phyloP scores from a whole-genome alignment of 2,113 vertebrate species.

The Daubentonia madagascariensis region DNA sequence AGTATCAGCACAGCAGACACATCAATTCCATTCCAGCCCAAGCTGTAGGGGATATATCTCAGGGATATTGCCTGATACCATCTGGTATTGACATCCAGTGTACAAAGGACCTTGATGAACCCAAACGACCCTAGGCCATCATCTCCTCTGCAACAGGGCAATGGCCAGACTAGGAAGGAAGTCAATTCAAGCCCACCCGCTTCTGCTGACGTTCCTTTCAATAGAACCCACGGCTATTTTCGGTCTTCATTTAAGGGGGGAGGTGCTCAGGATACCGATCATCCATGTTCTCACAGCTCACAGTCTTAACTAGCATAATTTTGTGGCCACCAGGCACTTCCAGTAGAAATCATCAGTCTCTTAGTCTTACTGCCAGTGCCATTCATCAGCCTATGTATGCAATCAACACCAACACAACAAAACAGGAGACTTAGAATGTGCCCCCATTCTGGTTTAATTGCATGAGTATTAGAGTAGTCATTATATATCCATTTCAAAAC shows the following conservation, averaged over 20 bases:
- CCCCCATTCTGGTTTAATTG: neutral
- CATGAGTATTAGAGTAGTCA: neutral
- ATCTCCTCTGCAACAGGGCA: neutral
- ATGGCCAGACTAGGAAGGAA: neutral
- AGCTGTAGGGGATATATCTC: neutral
- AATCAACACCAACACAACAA: slow-evolving; percentile 8
- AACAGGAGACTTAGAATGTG: slow-evolving; percentile 3
- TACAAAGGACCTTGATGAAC: neutral
- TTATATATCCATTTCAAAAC: slow-evolving; percentile 29
- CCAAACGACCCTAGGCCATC: neutral
- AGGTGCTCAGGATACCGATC: neutral
- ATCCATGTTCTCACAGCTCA: neutral
- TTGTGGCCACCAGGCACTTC: neutral
- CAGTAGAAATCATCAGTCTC: slow-evolving; percentile 15
- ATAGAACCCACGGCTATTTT: slow-evolving; percentile 19
- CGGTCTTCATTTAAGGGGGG: neutral
- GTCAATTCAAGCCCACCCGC: neutral
- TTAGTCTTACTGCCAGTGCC: neutral
- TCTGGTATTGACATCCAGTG: neutral
- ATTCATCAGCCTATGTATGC: slow-evolving; percentile 1
- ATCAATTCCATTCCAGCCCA: neutral
- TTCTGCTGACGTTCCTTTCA: neutral
- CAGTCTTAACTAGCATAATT: slow-evolving; percentile 8
- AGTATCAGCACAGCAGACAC: neutral
- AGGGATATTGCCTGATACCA: neutral